Evolutionary conservation across 2,888 invertebrate genomes (phyloP).

Genomic region (Anoplius nigerrimus): DNA sequence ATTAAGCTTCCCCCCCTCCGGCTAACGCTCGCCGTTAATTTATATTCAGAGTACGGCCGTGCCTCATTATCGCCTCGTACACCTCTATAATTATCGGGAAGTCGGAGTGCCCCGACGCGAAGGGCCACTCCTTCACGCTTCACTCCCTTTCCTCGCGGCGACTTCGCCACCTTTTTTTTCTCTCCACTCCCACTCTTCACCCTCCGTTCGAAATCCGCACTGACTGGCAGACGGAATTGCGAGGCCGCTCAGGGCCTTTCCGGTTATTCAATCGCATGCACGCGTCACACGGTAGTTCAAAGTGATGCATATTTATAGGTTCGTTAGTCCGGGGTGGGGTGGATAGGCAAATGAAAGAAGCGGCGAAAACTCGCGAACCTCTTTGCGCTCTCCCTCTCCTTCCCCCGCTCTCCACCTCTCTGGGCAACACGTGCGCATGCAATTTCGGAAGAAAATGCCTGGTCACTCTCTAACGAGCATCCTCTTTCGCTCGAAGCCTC

Average conservation of each 20-base stretch:
- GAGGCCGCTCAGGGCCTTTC: slow-evolving; percentile 40
- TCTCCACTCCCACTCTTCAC: neutral
- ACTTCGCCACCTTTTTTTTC: too few species aligned
- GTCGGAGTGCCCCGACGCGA: slow-evolving; percentile 35
- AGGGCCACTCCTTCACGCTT: neutral
- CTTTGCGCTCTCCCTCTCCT: neutral
- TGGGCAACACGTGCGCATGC: too few species aligned
- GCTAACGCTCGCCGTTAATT: slow-evolving; percentile 26
- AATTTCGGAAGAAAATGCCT: too few species aligned
- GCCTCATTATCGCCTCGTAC: slow-evolving; percentile 42
- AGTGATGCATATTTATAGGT: slow-evolving; percentile 64
- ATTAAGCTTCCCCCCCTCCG: slow-evolving; percentile 23
- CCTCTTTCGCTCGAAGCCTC: too few species aligned
- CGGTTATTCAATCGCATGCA: slow-evolving; percentile 57
- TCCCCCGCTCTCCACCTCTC: neutral
- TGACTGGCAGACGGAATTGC: too few species aligned
- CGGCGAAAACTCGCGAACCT: slow-evolving; percentile 32
- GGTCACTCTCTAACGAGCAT: too few species aligned
- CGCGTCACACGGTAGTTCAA: slow-evolving; percentile 55
- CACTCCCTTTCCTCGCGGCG: neutral
- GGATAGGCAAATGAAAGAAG: slow-evolving; percentile 49
- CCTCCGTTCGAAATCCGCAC: too few species aligned
- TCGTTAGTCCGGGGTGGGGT: slow-evolving; percentile 56
- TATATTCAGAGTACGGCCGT: slow-evolving; percentile 27
- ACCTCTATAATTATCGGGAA: slow-evolving; percentile 48